Evolutionary conservation across 2,888 invertebrate species (phyloP).

Genomic region (Dryococelus australis): DNA sequence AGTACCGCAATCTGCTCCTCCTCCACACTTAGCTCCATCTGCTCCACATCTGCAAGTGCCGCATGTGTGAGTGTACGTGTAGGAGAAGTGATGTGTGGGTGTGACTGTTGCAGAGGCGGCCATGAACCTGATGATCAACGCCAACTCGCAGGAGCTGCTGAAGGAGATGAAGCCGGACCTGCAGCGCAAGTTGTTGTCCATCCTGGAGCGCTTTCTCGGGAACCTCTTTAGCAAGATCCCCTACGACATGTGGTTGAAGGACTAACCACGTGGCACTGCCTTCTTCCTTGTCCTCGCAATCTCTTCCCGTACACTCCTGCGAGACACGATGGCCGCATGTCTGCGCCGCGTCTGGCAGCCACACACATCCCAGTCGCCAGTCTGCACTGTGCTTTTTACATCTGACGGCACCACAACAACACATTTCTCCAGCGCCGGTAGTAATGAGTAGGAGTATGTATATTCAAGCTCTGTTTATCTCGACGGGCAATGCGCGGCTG

Average conservation of each 20-base stretch:
- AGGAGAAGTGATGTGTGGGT: neutral
- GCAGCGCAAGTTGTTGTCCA: slow-evolving; percentile 75
- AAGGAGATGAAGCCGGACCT: slow-evolving; percentile 89
- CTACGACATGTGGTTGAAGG: slow-evolving; percentile 75
- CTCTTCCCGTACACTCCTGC: no score
- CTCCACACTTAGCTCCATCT: no score
- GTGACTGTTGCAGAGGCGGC: slow-evolving; percentile 74
- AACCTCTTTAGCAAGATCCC: slow-evolving; percentile 79
- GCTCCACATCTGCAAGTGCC: no score
- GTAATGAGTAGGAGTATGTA: no score
- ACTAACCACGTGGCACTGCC: neutral
- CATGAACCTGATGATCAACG: slow-evolving; percentile 84
- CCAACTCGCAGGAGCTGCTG: slow-evolving; percentile 81
- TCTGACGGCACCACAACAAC: no score
- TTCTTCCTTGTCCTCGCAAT: neutral
- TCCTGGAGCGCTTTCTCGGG: slow-evolving; percentile 79
- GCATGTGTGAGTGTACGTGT: no score
- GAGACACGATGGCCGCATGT: no score
- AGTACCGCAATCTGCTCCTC: no score
- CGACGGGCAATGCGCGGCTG: no score
- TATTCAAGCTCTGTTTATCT: no score
- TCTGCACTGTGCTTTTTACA: no score
- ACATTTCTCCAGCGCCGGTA: no score
- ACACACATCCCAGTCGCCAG: neutral
- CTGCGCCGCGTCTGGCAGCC: neutral